Evolutionary conservation across 1,140 invertebrate species (phyloP).

Genomic region (Orius insidiosus): DNA sequence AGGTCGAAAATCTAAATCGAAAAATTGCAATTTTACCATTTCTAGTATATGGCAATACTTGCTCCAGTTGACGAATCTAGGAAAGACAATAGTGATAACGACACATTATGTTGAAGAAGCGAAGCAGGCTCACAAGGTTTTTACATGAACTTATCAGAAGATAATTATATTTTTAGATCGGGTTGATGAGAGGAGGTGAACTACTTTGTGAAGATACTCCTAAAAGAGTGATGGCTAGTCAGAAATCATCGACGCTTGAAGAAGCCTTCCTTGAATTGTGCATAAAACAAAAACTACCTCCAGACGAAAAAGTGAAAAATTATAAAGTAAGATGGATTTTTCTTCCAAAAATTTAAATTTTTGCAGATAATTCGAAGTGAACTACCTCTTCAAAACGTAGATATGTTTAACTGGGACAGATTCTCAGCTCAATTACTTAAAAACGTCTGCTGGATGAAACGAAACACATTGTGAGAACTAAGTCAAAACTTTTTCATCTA

Average conservation of each 20-base stretch:
- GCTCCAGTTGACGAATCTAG: constrained; percentile 43
- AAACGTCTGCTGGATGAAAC: constrained; percentile 15
- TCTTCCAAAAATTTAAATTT: background rate
- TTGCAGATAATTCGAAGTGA: background rate
- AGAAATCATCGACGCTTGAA: constrained; percentile 32
- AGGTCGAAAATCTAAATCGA: background rate
- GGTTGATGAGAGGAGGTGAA: constrained; percentile 38
- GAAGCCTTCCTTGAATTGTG: constrained; percentile 37
- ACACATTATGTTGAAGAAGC: constrained; percentile 93
- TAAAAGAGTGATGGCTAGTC: constrained; percentile 27
- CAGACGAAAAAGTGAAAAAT: background rate
- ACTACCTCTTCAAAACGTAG: no score
- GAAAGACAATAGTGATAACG: constrained; percentile 66
- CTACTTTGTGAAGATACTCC: constrained; percentile 39
- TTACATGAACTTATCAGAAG: background rate
- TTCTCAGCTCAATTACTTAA: constrained; percentile 13
- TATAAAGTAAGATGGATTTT: background rate
- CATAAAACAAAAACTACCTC: constrained; percentile 11
- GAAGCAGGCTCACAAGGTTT: constrained; percentile 44
- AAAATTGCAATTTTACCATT: constrained; percentile 6
- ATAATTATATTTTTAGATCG: constrained; percentile 27
- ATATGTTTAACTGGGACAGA: constrained; percentile 6
- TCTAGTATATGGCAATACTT: constrained; percentile 76
- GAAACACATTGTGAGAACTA: constrained; percentile 12
- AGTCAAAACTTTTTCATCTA: background rate